Conservation (phyloP, 2,113 vertebrate genomes). For the Tragelaphus strepsiceros region DNA sequence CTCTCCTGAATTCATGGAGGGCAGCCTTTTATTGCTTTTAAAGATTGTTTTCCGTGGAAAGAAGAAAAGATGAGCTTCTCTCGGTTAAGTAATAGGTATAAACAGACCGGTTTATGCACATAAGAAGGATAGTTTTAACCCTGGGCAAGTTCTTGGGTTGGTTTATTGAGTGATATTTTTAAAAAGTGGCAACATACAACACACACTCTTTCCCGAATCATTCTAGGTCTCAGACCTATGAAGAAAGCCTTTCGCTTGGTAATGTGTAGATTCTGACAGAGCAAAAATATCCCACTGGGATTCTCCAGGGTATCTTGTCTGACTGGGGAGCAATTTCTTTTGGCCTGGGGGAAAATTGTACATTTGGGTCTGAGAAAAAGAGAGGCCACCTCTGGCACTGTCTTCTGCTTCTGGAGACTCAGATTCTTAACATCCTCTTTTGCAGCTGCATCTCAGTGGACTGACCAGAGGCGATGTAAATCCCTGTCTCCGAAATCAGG, state of each 20-base stretch:
- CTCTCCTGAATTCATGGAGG: neutral
- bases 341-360: slow-evolving; percentile 4
- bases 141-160: neutral
- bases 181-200: neutral
- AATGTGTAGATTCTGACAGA: neutral
- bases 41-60: neutral
- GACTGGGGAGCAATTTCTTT: slow-evolving; percentile 43
- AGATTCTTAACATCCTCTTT: neutral
- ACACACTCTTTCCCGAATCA: neutral
- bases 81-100: neutral
- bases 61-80: neutral
- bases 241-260: neutral
- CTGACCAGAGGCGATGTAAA: neutral
- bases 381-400: neutral
- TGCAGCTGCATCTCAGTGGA: neutral
- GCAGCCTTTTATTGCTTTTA: neutral
- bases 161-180: neutral
- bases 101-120: neutral
- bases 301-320: neutral
- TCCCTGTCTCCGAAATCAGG: neutral
- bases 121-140: neutral
- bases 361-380: neutral
- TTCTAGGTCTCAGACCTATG: neutral
- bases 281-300: neutral
- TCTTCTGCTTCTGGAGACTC: neutral